Evolutionary conservation across 2,797 vertebrate species (phyloP).

Genomic region (Scomberomorus guttatus): DNA sequence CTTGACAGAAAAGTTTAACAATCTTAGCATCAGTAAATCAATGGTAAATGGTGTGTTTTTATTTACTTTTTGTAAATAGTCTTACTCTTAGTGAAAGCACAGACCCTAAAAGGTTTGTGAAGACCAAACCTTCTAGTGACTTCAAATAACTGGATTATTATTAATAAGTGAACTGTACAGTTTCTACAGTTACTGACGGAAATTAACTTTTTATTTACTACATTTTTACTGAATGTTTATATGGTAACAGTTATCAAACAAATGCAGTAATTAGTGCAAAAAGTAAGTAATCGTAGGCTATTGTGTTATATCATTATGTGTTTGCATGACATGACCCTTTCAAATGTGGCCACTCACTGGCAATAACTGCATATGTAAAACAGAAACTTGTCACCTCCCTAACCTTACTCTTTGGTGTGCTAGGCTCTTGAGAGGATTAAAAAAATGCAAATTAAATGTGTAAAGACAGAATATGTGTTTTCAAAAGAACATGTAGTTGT

Average conservation of each 20-base stretch:
- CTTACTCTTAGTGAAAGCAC: not conserved
- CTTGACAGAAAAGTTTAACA: not conserved
- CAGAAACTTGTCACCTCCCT: not conserved
- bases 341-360: not conserved
- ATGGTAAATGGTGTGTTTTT: not conserved
- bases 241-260: not conserved
- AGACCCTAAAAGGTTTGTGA: no score
- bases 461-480: not conserved
- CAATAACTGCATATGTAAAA: not conserved
- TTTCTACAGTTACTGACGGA: not conserved
- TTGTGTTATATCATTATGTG: not conserved
- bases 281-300: not conserved
- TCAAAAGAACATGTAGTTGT: not conserved
- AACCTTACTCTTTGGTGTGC: not conserved
- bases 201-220: no score
- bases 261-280: not conserved
- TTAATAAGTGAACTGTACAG: not conserved
- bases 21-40: not conserved
- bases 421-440: not conserved
- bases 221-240: not conserved
- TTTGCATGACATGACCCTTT: not conserved
- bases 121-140: not conserved
- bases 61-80: not conserved
- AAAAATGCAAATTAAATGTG: not conserved
- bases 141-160: not conserved